phyloP scores from a whole-genome alignment of 2,888 invertebrate species.

The Habrosyne pyritoides region DNA sequence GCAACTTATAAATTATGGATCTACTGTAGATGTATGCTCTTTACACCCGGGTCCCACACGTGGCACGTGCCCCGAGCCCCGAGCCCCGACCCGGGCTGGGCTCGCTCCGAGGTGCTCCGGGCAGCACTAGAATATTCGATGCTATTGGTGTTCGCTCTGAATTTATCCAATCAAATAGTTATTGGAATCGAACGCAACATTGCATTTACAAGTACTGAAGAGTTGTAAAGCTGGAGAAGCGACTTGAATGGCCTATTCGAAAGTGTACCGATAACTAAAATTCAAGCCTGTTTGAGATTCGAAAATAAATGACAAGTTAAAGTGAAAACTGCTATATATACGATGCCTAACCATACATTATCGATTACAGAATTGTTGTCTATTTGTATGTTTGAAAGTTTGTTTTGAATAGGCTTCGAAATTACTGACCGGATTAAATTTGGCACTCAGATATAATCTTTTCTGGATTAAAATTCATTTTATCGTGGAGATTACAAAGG shows the following conservation, averaged over 20 bases:
- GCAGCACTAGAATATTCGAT: constrained; percentile 1
- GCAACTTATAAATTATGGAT: background rate
- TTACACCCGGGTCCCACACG: background rate
- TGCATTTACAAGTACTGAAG: background rate
- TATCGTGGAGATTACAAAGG: too few relatives aligned
- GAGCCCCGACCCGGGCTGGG: background rate
- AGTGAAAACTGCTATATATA: too few relatives aligned
- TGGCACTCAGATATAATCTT: too few relatives aligned
- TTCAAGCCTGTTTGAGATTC: too few relatives aligned
- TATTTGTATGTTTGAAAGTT: too few relatives aligned
- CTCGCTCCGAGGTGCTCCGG: background rate
- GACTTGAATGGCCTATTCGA: background rate
- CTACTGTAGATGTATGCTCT: background rate
- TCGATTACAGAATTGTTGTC: too few relatives aligned
- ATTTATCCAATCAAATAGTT: background rate
- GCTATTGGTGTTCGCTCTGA: background rate
- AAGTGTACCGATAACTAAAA: too few relatives aligned
- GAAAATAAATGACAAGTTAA: too few relatives aligned
- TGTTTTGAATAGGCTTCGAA: too few relatives aligned
- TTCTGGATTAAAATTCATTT: too few relatives aligned
- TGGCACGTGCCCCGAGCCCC: background rate
- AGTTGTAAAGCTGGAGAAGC: background rate
- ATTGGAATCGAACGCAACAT: background rate
- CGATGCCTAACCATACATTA: too few relatives aligned
- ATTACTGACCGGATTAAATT: too few relatives aligned